phyloP scores from a whole-genome alignment of 2,888 invertebrate species.

The Caenorhabditis virilis region DNA sequence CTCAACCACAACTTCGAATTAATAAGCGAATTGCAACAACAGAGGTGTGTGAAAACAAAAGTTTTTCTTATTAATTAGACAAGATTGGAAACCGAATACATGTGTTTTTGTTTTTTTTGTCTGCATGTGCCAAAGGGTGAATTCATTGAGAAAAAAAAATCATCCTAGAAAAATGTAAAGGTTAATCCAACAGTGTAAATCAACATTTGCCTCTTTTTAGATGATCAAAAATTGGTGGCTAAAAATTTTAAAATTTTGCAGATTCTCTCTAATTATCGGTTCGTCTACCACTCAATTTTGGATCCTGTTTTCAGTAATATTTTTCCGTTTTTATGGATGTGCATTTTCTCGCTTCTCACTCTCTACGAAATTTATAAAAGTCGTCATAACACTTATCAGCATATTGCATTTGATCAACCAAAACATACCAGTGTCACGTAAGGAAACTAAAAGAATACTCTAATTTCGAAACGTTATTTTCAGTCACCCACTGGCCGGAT shows the following conservation, averaged over 20 bases:
- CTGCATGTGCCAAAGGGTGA: not conserved
- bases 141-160: not conserved
- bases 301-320: conserved; percentile 65
- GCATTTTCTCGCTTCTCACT: conserved; percentile 62
- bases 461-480: not conserved
- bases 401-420: conserved; percentile 39
- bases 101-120: conserved; percentile 10
- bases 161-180: not conserved
- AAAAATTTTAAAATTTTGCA: conserved; percentile 20
- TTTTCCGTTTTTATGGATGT: conserved; percentile 65
- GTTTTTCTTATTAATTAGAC: too few species aligned
- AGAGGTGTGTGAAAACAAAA: conserved; percentile 54
- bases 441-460: conserved; percentile 8
- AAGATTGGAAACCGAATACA: conserved; percentile 23
- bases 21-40: conserved; percentile 57
- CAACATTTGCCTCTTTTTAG: not conserved
- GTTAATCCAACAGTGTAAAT: not conserved
- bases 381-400: conserved; percentile 54
- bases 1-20: conserved; percentile 56
- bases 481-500: conserved; percentile 52
- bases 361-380: conserved; percentile 63
- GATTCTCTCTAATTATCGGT: conserved; percentile 63
- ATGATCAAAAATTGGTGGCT: not conserved
- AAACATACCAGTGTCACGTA: conserved; percentile 41
- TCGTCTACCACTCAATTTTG: conserved; percentile 64